Evolutionary conservation across 2,797 vertebrate species (phyloP).

Genomic region (Orientallactaga sibirica): DNA sequence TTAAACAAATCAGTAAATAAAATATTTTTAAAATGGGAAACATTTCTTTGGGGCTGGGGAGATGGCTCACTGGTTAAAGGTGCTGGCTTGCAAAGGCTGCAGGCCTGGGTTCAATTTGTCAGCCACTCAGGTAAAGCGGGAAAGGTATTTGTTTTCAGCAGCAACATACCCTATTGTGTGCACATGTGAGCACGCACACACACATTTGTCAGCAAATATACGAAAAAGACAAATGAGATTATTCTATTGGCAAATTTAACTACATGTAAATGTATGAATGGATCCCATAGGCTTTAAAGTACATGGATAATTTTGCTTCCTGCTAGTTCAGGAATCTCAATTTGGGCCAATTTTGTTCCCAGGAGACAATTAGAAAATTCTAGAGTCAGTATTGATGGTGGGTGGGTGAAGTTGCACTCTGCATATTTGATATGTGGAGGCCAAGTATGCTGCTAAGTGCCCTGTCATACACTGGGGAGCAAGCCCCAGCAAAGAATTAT

Average conservation of each 20-base stretch:
- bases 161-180: too few species aligned
- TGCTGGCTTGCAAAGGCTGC: too few species aligned
- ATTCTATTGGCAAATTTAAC: background rate
- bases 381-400: background rate
- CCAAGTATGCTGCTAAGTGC: background rate
- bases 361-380: background rate
- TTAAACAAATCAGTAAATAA: too few species aligned
- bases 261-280: background rate
- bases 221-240: background rate
- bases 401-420: too few species aligned
- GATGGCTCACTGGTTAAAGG: too few species aligned
- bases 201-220: background rate
- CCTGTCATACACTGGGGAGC: background rate
- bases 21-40: too few species aligned
- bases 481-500: background rate
- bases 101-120: too few species aligned
- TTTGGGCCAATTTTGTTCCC: background rate
- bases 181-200: background rate
- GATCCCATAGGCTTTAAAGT: background rate
- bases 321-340: background rate
- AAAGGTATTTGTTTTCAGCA: too few species aligned
- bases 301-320: background rate
- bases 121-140: too few species aligned
- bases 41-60: background rate
- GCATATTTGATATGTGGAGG: background rate